Evolutionary conservation across 2,888 invertebrate genomes (phyloP).

Genomic region (Gandaritis pyraliata): DNA sequence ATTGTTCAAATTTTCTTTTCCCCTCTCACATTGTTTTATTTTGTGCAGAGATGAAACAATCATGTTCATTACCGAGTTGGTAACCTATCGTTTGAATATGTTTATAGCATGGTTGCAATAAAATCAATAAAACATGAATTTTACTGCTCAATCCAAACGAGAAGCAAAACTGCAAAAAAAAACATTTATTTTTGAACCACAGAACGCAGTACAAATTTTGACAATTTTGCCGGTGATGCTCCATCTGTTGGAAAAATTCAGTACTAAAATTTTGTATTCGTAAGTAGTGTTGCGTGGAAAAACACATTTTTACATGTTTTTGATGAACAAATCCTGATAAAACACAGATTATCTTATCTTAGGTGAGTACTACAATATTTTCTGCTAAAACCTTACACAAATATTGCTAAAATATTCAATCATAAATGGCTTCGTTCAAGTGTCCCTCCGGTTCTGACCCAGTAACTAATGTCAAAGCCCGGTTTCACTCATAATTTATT

Average conservation of each 20-base stretch:
- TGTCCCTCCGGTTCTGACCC: constrained; percentile 74
- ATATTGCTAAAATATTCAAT: constrained; percentile 41
- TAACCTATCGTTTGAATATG: too few relatives aligned
- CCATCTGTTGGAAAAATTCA: constrained; percentile 63
- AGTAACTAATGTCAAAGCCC: constrained; percentile 79
- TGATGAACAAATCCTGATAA: constrained; percentile 77
- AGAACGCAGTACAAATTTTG: constrained; percentile 22
- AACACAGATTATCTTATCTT: constrained; percentile 73
- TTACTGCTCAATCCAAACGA: too few relatives aligned
- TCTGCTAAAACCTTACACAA: constrained; percentile 33
- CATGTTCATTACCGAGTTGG: too few relatives aligned
- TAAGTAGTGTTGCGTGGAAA: constrained; percentile 83
- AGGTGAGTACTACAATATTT: constrained; percentile 68
- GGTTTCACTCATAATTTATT: constrained; percentile 72
- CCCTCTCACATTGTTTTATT: neutral
- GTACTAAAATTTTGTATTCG: constrained; percentile 84
- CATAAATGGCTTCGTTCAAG: constrained; percentile 57
- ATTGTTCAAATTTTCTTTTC: neutral
- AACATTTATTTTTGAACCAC: neutral
- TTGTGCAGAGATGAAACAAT: neutral
- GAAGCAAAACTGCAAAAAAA: neutral
- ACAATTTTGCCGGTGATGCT: constrained; percentile 39
- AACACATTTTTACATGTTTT: constrained; percentile 82
- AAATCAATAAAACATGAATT: too few relatives aligned
- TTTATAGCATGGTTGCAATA: too few relatives aligned